Evolutionary conservation across 2,113 vertebrate species (phyloP), one percentile per base, ranked within the genome.

Genomic region (Lucifuga dentata): DNA sequence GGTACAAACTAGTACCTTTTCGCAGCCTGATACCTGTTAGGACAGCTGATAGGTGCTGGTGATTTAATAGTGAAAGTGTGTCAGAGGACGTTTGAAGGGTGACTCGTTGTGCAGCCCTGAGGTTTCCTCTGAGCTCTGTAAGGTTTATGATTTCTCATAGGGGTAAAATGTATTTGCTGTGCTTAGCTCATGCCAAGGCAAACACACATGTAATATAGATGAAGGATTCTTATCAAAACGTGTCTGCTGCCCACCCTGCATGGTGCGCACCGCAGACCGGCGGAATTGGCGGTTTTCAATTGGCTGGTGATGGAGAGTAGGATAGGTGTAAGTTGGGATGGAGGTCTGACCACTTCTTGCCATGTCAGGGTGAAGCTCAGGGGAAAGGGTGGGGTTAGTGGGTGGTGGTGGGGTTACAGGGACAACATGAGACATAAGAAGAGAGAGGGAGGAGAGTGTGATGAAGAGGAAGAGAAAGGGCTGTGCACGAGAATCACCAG

Each of bases 171-270:
- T 81, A 57, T 78, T 85, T 36, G 41, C 67, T 73, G 35, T 24
- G 44, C 39, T 51, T 55, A 29, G 38, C 36, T 66, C 60, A 40
- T 53, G 76, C 89, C 89, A 91, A 85, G 44, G n/a, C 52, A 84
- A 89, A 88, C 82, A 86, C 70, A 74, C 78, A 71, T 63, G 63
- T 81, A 84, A 77, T 76, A 57, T 51, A 79, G 81, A 78, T 84
- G 63, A 86, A 74, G 70, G 79, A 49, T 78, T 81, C 77, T 75
- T 83, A 72, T 80, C 45, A 61, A 75, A 80, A 84, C 71, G 11
- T 59, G 73, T 73, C 61, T 29, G 17, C 59, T 23, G 29, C 21
- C 69, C 19, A 26, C 21, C 49, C 73, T 67, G 56, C 38, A 40
- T 5, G 9, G 8, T 17, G 46, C 29, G 61, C 52, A 57, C 81